These are phyloP conservation scores for Saccostrea cuccullata DNA, from an alignment of 1,140 invertebrate genomes.

Conservation along the genomic window DNA sequence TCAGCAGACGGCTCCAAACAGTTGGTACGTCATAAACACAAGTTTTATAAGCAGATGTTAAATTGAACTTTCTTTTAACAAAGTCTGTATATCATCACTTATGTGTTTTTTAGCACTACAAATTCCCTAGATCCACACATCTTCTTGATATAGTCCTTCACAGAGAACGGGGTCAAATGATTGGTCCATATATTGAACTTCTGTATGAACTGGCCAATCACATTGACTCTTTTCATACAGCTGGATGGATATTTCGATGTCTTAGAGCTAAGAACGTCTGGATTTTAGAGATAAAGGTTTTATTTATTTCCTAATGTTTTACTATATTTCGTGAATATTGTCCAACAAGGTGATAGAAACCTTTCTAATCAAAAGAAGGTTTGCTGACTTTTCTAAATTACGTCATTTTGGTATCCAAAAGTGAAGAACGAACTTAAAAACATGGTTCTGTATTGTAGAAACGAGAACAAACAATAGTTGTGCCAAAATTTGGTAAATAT, in stretches of 20 bases:
- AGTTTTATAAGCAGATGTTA: neutral
- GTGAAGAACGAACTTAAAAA: no score
- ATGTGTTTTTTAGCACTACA: neutral
- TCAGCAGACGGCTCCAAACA: neutral
- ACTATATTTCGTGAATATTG: no score
- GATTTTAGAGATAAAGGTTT: no score
- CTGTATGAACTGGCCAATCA: neutral
- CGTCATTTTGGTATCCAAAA: no score
- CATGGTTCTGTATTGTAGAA: neutral
- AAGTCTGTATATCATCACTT: neutral
- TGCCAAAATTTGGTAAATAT: constrained; percentile 21
- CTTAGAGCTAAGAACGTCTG: neutral
- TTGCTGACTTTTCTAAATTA: no score
- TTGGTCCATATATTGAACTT: constrained; percentile 1
- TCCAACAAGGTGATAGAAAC: no score
- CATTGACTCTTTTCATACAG: neutral
- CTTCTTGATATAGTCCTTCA: neutral
- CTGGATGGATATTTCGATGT: constrained; percentile 12
- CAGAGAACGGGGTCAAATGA: neutral
- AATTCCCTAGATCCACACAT: neutral
- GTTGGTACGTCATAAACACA: neutral
- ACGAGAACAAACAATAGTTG: neutral
- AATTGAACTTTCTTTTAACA: neutral
- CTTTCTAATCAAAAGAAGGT: no score
- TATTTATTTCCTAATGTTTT: no score